Evolutionary conservation across 1,140 invertebrate genomes (phyloP), one percentile per base, ranked within the genome.

Genomic region (Drosophila triauraria): DNA sequence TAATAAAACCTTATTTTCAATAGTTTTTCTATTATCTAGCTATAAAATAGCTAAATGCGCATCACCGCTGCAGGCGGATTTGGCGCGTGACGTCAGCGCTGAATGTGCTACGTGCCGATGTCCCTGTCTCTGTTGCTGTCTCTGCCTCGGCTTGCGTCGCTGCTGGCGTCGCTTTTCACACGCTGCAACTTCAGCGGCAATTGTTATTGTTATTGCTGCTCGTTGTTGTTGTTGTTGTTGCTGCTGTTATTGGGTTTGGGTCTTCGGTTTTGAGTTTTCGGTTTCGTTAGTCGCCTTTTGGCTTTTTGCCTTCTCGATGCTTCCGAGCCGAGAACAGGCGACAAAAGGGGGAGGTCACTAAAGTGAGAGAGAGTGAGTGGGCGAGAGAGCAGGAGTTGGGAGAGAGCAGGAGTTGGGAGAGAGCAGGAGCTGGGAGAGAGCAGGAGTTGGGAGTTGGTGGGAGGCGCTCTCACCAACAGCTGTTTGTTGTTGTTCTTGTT

Each of bases 111-210:
- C 74, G 74, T 76, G 74, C 51, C 71, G 46, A 57, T 50, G 61
- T 51, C 47, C 43, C 76, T 63, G 43, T 63, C 69, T 57, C 56
- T 53, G 46, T 54, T 35, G 25, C 35, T 44, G 46, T 40, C 44
- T 27, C 50, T 70, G 71, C 15, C 44, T 17, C 38, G 17, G 40
- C 53, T n/a, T n/a, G 57, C 53, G 38, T 56, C 58, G 32, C 76
- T 51, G 65, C 60, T 62, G 60, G 60, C 74, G 63, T 84, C 56
- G 62, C 62, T 67, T 80, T 82, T 87, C 65, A 86, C 83, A 74
- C 80, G 62, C 59, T 68, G 59, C 62, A 65, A 58, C 71, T 44
- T 68, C 63, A 54, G 38, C 20, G 17, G n/a, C 27, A 38, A 38
- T 30, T 61, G 44, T 60, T 61, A 61, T 61, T 64, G 44, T 44